Evolutionary conservation across 2,888 invertebrate species (phyloP), one percentile per base, ranked within the genome.

Genomic region (Epirrhoe tristata): DNA sequence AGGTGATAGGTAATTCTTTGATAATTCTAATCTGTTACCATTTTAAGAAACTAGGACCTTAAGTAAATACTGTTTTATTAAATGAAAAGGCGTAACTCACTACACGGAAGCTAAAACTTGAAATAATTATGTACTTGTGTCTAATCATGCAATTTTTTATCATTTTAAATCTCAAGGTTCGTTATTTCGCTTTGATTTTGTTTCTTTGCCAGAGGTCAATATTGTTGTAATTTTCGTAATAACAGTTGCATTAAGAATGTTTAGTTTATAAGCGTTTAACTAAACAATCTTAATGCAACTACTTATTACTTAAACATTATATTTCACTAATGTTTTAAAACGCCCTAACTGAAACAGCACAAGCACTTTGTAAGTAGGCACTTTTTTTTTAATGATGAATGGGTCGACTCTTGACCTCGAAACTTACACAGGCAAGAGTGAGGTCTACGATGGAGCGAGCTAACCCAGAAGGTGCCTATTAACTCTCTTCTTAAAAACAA

Each of bases 131-230:
- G 63, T 50, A 71, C 66, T 71, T 59, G 51, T 43, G 59, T 63
- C 66, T 75, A 75, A 76, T 74, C 71, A 74, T 66, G 67, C 64
- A 62, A 66, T 70, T 70, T 72, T 56, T 66, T 68, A 43, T 66
- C 63, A 60, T 64, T 58, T 66, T 71, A 68, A 57, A 48, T 43
- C 34, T 71, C 74, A 78, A 79, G 77, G 78, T 56, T 53, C 16
- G 8, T 53, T 62, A 31, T 69, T 76, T 63, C 73, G 78, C 67
- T 76, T 77, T 62, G 78, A 67, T 80, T 81, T 60, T 66, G 68
- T 69, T 36, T 66, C 16, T 7, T 7, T 16, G 10, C n/a, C n/a
- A 17, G 31, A 50, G 17, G 50, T 31, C 17, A 46, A 46, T 14
- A 6, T 46, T 14, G 46, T 14, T 1, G n/a, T 46, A 46, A 48